Evolutionary conservation across 2,888 invertebrate genomes (phyloP).

Genomic region (Sturmia bella): DNA sequence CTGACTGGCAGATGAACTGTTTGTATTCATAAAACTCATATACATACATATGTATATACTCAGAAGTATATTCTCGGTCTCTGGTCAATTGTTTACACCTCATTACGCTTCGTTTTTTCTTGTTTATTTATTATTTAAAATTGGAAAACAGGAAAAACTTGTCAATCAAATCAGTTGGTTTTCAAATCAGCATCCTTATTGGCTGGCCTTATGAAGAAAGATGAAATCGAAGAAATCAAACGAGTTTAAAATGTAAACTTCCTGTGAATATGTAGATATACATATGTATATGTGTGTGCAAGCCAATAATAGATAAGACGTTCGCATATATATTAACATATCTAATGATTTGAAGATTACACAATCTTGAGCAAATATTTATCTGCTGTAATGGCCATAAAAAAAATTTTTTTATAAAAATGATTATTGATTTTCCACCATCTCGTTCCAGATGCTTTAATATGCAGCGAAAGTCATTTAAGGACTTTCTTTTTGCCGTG

Average conservation of each 20-base stretch:
- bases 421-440: slow-evolving; percentile 32
- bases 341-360: slow-evolving; percentile 47
- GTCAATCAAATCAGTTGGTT: slow-evolving; percentile 61
- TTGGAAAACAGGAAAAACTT: slow-evolving; percentile 26
- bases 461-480: not conserved
- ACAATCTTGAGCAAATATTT: slow-evolving; percentile 37
- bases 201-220: not conserved
- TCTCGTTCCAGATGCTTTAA: not conserved
- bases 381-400: slow-evolving; percentile 44
- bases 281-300: too few species aligned
- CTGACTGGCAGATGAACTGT: too few species aligned
- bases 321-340: slow-evolving; percentile 60
- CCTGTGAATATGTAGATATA: slow-evolving; percentile 16
- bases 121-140: not conserved
- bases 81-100: slow-evolving; percentile 55
- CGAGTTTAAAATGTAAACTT: slow-evolving; percentile 30
- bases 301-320: not conserved
- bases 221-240: slow-evolving; percentile 2
- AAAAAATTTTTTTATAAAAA: slow-evolving; percentile 20
- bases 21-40: too few species aligned
- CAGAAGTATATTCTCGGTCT: slow-evolving; percentile 1
- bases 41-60: too few species aligned
- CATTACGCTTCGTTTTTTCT: slow-evolving; percentile 39
- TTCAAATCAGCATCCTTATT: not conserved
- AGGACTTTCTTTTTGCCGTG: too few species aligned